Percentiles rank a stretch among this genome's conserved stretches.
These are phyloP conservation scores for Hylia prasina DNA, from an alignment of 2,113 vertebrate genomes.

Conservation along the genomic window DNA sequence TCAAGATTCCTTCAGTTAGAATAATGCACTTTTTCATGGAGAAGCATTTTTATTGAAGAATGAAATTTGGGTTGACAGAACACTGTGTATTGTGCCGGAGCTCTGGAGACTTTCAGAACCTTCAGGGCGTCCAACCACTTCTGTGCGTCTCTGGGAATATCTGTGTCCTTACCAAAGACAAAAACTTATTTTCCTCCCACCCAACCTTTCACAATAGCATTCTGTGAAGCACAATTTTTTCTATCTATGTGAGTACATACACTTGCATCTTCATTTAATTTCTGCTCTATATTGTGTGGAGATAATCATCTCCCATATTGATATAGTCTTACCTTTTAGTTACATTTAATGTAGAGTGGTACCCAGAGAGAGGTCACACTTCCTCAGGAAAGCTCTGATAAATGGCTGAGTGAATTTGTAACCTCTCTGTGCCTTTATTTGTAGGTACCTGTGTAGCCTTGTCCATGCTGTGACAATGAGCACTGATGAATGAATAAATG, in stretches of 20 bases:
- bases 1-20: neutral
- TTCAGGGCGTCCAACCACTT: neutral
- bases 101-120: neutral
- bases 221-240: neutral
- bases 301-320: neutral
- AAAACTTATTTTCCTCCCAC: neutral
- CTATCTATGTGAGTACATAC: neutral
- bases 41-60: neutral
- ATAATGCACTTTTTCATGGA: neutral
- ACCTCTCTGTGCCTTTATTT: neutral
- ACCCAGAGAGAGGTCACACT: neutral
- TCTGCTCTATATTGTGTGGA: neutral
- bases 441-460: neutral
- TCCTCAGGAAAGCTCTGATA: neutral
- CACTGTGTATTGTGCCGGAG: neutral
- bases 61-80: neutral
- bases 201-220: neutral
- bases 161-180: neutral
- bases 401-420: neutral
- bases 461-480: neutral
- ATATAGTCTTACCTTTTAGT: neutral
- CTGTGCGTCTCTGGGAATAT: fast-evolving
- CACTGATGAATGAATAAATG: neutral
- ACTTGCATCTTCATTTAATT: neutral
- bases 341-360: neutral